Evolutionary conservation across 1,140 invertebrate species (phyloP).

Genomic region (Aphaenogaster ashmeadi): DNA sequence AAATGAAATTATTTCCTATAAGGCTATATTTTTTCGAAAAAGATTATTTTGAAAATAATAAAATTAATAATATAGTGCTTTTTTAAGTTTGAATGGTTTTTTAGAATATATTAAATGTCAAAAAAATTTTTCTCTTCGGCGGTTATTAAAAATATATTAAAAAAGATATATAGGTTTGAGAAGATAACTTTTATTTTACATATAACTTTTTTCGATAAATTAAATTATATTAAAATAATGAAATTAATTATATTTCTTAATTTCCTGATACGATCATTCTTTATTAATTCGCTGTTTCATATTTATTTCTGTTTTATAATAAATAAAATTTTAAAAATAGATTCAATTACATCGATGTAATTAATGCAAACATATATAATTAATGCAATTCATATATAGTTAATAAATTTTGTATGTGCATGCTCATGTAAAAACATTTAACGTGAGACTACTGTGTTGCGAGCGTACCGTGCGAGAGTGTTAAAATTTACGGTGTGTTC

Average conservation of each 20-base stretch:
- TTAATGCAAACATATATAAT: background rate
- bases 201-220: background rate
- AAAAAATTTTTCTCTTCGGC: background rate
- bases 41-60: background rate
- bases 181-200: no score
- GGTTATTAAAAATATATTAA: background rate
- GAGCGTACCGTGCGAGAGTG: background rate
- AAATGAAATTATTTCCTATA: background rate
- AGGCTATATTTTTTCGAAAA: background rate
- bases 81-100: no score
- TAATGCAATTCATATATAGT: background rate
- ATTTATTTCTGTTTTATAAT: background rate
- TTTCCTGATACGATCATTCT: background rate
- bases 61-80: background rate
- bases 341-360: background rate
- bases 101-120: no score
- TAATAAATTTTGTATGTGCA: background rate
- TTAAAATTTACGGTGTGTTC: slow-evolving; percentile 36
- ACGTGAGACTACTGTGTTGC: background rate
- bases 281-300: background rate
- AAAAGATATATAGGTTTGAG: background rate
- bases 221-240: background rate
- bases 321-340: background rate
- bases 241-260: background rate
- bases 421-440: slow-evolving; percentile 28